Evolutionary conservation across 37 sponge, comb jelly and placozoan genomes (phyloP).

Genomic region (Beroe ovata): DNA sequence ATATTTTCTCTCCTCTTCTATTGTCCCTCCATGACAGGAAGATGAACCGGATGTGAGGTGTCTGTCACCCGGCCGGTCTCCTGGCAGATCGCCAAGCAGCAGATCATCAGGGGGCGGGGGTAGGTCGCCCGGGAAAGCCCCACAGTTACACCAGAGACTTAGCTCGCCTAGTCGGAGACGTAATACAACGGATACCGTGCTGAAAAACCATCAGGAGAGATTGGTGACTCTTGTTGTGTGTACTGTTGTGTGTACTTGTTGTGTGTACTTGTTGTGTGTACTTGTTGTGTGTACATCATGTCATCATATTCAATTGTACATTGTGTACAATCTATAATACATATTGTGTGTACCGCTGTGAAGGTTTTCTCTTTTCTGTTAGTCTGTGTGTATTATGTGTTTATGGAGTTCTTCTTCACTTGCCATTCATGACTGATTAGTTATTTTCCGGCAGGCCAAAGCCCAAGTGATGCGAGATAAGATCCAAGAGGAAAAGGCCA

Average conservation of each 20-base stretch:
- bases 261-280: no score
- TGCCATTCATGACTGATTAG: not conserved
- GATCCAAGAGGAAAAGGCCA: slow-evolving; percentile 76
- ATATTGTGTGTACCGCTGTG: no score
- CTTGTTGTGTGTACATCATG: no score
- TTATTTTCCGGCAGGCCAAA: slow-evolving; percentile 70
- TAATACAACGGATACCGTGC: not conserved
- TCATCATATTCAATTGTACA: no score
- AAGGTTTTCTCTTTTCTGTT: no score
- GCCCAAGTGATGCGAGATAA: slow-evolving; percentile 75
- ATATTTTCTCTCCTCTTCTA: not conserved
- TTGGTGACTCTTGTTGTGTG: no score
- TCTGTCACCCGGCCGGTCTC: slow-evolving; percentile 46
- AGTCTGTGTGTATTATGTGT: not conserved
- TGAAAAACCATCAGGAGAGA: slow-evolving; percentile 41
- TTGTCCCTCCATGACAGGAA: slow-evolving; percentile 14
- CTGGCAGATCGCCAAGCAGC: slow-evolving; percentile 21
- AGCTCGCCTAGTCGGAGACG: slow-evolving; percentile 76
- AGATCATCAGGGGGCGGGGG: slow-evolving; percentile 62
- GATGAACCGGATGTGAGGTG: not conserved
- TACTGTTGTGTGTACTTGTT: no score
- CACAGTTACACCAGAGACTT: slow-evolving; percentile 84
- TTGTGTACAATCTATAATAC: no score
- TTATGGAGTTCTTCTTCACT: not conserved
- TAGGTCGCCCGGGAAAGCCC: slow-evolving; percentile 72